Evolutionary conservation across 2,888 invertebrate genomes (phyloP).

Genomic region (Drosophila borborema): DNA sequence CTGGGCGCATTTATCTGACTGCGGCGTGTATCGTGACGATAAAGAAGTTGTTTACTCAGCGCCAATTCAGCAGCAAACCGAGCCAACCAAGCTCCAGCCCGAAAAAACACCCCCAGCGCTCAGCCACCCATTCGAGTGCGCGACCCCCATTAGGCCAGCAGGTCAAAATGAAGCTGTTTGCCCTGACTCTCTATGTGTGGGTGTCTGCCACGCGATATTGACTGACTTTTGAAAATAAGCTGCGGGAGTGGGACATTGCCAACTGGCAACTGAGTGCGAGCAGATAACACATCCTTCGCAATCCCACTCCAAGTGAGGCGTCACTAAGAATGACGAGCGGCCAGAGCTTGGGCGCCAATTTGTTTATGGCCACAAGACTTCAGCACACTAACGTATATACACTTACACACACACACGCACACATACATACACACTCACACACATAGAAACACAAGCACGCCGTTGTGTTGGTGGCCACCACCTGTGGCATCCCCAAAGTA

Average conservation of each 20-base stretch:
- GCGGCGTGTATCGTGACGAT: constrained; percentile 83
- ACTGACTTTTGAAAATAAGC: constrained; percentile 75
- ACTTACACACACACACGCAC: background rate
- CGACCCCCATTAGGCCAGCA: constrained; percentile 63
- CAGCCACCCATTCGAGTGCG: constrained; percentile 34
- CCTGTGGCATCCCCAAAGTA: constrained; percentile 48
- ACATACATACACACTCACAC: background rate
- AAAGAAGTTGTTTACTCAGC: constrained; percentile 83
- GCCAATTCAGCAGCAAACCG: constrained; percentile 60
- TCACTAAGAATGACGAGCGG: constrained; percentile 14
- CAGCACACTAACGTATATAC: background rate
- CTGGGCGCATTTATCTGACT: constrained; percentile 51
- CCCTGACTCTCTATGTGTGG: constrained; percentile 13
- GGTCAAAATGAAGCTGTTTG: constrained; percentile 74
- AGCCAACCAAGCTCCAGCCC: constrained; percentile 27
- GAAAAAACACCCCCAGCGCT: constrained; percentile 12
- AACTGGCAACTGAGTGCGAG: constrained; percentile 61
- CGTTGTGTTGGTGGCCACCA: constrained; percentile 36
- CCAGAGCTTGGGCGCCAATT: constrained; percentile 41
- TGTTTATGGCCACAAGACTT: constrained; percentile 45
- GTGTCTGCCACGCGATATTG: constrained; percentile 57
- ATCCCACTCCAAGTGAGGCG: background rate
- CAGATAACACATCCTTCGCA: constrained; percentile 67
- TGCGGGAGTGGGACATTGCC: constrained; percentile 20
- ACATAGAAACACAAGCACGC: background rate